Base-by-base conservation (phyloP, 1,140 invertebrate genomes). In the Diabrotica virgifera region DNA sequence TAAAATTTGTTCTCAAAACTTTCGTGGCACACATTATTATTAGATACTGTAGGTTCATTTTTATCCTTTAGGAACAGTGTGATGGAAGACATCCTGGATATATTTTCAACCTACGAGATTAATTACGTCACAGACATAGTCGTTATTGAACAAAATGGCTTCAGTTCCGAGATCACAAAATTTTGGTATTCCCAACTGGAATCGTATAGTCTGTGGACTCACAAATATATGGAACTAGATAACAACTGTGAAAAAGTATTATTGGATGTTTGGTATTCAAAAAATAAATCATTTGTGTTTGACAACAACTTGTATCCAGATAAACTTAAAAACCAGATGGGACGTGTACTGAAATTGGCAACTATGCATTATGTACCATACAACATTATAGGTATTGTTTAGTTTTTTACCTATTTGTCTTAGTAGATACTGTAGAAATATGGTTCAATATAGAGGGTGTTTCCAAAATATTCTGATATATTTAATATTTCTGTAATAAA, bases 351-450 rank as follows among this genome's bases (percentile, higher is more conserved):
- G 36, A 61, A 52, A 63, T 24, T 68, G 13, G 74, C 69, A 9
- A 70, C 70, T 1, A 71, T 76, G 56, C 37, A 51, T 36, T 76
- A 76, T 53, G 64, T 67, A 55, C 74, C 74, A 2, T 76, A 75
- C 37, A 58, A 59, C 36, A 64, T 76, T 37, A 54, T 75, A 37
- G 73, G 73, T 74, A 70, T 66, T 63, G 36, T 10, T 10, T 40
- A 10, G 1, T 24, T 24, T 24, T 24, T 24, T 24, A 24, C 4
- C 4, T 24, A 24, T 24, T 24, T 24, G 1, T 2, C 24, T 24
- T 24, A 24, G 24, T 24, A 24, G 24, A 24, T 24, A 24, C 4
- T 24, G 24, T 24, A 24, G 24, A 24, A 4, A 24, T 24, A 24
- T 2, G 24, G 24, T 24, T n/a, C n/a, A n/a, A n/a, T n/a, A n/a